Evolutionary conservation across 2,888 invertebrate genomes (phyloP).

Genomic region (Drosophila bunnanda): DNA sequence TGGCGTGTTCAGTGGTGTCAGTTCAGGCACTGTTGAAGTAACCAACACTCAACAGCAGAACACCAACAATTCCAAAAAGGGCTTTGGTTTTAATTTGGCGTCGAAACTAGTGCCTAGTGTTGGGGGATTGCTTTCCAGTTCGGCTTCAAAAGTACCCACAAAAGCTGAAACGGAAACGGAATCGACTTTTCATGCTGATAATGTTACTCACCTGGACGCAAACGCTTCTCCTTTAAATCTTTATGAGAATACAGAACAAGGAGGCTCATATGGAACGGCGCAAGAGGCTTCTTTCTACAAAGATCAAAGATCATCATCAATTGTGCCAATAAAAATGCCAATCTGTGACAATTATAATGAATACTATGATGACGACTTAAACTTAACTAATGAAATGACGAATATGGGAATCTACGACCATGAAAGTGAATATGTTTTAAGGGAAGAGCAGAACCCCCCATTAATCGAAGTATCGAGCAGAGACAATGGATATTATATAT

Average conservation of each 20-base stretch:
- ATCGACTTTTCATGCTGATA: background rate
- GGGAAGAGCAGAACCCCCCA: conserved; percentile 61
- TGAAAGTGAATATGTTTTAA: conserved; percentile 73
- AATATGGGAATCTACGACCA: conserved; percentile 38
- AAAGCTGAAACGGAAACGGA: conserved; percentile 23
- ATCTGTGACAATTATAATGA: conserved; percentile 22
- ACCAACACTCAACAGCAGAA: conserved; percentile 3
- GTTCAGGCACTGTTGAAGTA: conserved; percentile 48
- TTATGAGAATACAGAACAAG: conserved; percentile 2
- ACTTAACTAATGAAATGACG: conserved; percentile 26
- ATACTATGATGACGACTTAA: conserved; percentile 28
- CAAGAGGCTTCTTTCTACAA: conserved; percentile 6
- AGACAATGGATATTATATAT: conserved; percentile 42
- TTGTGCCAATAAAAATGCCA: conserved; percentile 9
- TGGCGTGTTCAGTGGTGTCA: conserved; percentile 70
- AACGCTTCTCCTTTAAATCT: background rate
- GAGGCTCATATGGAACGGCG: background rate
- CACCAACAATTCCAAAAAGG: conserved; percentile 52
- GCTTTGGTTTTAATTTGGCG: conserved; percentile 80
- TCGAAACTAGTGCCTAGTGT: conserved; percentile 82
- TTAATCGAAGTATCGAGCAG: conserved; percentile 69
- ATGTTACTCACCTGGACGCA: background rate
- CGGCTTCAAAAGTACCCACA: conserved; percentile 1
- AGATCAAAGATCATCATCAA: background rate
- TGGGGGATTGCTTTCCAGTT: conserved; percentile 64